A percentile compares a stretch with the other conserved stretches of the same genome.
Conservation (phyloP, 2,113 vertebrate species). For the Myotis yumanensis region DNA sequence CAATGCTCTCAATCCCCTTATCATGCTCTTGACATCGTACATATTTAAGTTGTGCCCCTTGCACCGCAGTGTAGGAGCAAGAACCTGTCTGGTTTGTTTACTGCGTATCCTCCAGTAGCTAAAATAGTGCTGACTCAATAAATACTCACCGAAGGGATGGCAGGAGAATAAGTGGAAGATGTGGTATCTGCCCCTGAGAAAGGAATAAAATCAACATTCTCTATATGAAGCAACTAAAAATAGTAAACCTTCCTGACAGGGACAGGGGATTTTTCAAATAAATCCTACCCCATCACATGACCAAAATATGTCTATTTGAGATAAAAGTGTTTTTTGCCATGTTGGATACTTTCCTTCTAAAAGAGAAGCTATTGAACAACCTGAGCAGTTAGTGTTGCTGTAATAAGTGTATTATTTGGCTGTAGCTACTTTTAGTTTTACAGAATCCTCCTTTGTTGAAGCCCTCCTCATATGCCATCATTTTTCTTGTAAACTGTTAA, state of each 20-base stretch:
- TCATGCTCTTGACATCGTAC: too few relatives aligned
- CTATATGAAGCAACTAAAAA: neutral
- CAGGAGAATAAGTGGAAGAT: neutral
- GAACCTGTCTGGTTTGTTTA: neutral
- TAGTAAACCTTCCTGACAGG: neutral
- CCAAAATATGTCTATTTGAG: neutral
- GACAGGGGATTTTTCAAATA: neutral
- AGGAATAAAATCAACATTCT: neutral
- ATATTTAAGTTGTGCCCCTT: neutral
- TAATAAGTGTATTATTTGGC: neutral
- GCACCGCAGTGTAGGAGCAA: neutral
- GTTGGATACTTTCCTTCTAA: neutral
- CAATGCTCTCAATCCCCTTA: too few relatives aligned
- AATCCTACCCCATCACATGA: neutral
- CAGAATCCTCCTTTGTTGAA: neutral
- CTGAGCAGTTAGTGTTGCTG: neutral
- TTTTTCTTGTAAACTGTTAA: neutral
- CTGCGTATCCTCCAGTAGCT: neutral
- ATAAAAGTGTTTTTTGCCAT: neutral
- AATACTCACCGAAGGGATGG: neutral
- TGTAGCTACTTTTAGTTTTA: neutral
- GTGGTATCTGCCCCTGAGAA: neutral
- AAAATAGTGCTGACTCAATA: neutral
- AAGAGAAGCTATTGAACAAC: neutral
- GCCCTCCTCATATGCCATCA: neutral